Evolutionary conservation across 2,888 invertebrate species (phyloP).

Genomic region (Hybos culiciformis): DNA sequence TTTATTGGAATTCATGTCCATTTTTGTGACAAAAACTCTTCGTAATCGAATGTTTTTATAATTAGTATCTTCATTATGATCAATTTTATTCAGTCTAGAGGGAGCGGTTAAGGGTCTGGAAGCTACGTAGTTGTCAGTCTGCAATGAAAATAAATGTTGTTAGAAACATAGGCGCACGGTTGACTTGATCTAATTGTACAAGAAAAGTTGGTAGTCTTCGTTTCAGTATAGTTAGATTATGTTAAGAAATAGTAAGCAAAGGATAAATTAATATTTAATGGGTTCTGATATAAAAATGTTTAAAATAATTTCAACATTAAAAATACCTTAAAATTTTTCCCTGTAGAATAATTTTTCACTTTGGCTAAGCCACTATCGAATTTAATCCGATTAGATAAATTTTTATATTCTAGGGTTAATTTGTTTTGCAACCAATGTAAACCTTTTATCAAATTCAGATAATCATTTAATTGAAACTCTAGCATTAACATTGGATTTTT

Average conservation of each 20-base stretch:
- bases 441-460: neutral
- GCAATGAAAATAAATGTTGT: too few relatives aligned
- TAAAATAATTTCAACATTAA: neutral
- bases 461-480: neutral
- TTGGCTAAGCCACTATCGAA: neutral
- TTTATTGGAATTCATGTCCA: too few relatives aligned
- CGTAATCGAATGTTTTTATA: neutral
- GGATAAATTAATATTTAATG: too few relatives aligned
- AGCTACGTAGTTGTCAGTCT: too few relatives aligned
- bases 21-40: neutral
- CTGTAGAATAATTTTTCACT: neutral
- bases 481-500: constrained; percentile 10
- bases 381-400: neutral
- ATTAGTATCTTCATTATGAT: neutral
- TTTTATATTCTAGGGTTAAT: neutral
- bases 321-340: neutral
- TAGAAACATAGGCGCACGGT: too few relatives aligned
- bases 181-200: too few relatives aligned
- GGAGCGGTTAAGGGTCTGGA: neutral
- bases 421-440: neutral
- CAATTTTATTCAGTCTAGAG: neutral
- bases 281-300: neutral
- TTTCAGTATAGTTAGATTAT: too few relatives aligned
- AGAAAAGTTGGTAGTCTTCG: too few relatives aligned
- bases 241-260: too few relatives aligned